A percentile compares a stretch with the other conserved stretches of the same genome.
phyloP scores from a whole-genome alignment of 2,113 vertebrate species.

The Sinocyclocheilus rhinocerous region DNA sequence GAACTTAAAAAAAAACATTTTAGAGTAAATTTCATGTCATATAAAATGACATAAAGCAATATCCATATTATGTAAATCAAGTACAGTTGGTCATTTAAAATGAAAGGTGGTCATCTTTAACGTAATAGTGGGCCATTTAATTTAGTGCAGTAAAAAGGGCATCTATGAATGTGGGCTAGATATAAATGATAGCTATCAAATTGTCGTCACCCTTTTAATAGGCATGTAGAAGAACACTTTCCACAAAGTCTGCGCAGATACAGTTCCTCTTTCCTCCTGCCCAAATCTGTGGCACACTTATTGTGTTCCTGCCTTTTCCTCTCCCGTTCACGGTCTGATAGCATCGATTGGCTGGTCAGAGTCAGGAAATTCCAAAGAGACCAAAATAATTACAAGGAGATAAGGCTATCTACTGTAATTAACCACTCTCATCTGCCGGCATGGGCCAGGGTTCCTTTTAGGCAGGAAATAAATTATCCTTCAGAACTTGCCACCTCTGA shows the following conservation, averaged over 20 bases:
- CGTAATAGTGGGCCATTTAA: slow-evolving; percentile 33
- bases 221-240: slow-evolving; percentile 34
- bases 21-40: slow-evolving; percentile 19
- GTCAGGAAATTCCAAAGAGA: slow-evolving; percentile 67
- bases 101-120: slow-evolving; percentile 48
- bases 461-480: slow-evolving; percentile 85
- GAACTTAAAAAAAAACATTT: slow-evolving; percentile 20
- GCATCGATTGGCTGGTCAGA: slow-evolving; percentile 74
- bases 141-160: slow-evolving; percentile 29
- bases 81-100: slow-evolving; percentile 37
- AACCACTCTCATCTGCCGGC: slow-evolving; percentile 73
- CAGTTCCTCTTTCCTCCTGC: slow-evolving; percentile 42
- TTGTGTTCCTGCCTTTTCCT: slow-evolving; percentile 57
- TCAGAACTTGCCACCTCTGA: slow-evolving; percentile 80
- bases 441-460: slow-evolving; percentile 64
- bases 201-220: slow-evolving; percentile 29
- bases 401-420: slow-evolving; percentile 85
- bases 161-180: slow-evolving; percentile 29
- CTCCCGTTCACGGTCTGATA: slow-evolving; percentile 60
- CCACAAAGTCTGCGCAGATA: slow-evolving; percentile 30
- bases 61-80: slow-evolving; percentile 45
- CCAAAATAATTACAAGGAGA: slow-evolving; percentile 77
- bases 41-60: slow-evolving; percentile 30
- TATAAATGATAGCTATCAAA: slow-evolving; percentile 52
- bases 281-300: slow-evolving; percentile 54